Evolutionary conservation across 2,888 invertebrate genomes (phyloP).

Genomic region (Dryobota labecula): DNA sequence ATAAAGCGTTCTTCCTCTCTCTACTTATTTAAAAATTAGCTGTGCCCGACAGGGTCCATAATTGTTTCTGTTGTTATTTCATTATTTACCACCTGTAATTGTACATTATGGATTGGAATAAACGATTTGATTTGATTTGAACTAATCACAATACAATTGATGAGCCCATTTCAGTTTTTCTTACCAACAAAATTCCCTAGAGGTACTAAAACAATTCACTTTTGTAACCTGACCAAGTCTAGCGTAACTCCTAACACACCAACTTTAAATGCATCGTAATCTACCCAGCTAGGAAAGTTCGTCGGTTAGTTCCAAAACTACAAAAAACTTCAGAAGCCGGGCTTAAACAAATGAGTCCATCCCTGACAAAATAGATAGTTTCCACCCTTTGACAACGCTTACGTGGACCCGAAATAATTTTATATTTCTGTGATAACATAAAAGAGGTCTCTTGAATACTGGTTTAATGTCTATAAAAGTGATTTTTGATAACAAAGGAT

Average conservation of each 20-base stretch:
- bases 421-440: conserved; percentile 22
- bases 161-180: not conserved
- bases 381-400: conserved; percentile 17
- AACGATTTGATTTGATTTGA: too few species aligned
- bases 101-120: too few species aligned
- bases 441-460: conserved; percentile 18
- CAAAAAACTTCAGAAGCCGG: conserved; percentile 37
- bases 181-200: not conserved
- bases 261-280: conserved; percentile 32
- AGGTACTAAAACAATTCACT: not conserved
- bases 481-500: conserved; percentile 44
- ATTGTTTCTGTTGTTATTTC: too few species aligned
- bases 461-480: conserved; percentile 37
- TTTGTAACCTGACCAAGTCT: conserved; percentile 22
- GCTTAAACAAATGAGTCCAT: conserved; percentile 18
- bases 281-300: conserved; percentile 16
- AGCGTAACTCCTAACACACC: not conserved
- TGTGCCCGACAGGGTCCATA: too few species aligned
- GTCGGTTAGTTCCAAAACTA: conserved; percentile 16
- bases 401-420: conserved; percentile 19
- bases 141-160: not conserved
- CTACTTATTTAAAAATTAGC: too few species aligned
- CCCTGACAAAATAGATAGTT: conserved; percentile 34
- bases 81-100: too few species aligned
- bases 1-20: too few species aligned